phyloP scores from a whole-genome alignment of 2,113 vertebrate genomes.

The Regulus satrapa region DNA sequence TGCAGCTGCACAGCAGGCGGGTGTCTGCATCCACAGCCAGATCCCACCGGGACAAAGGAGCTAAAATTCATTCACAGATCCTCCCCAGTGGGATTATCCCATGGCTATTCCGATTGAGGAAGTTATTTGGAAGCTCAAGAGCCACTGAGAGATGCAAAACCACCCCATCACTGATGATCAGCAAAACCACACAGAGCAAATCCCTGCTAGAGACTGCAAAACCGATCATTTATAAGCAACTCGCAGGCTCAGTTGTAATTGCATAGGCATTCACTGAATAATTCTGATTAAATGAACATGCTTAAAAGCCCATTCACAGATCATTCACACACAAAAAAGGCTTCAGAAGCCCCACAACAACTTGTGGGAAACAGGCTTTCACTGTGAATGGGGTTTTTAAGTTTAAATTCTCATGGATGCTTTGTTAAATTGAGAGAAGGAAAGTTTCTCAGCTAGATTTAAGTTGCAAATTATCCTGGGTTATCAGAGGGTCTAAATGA shows the following conservation, averaged over 20 bases:
- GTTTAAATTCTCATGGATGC: not conserved
- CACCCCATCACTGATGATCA: not conserved
- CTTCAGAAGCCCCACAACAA: not conserved
- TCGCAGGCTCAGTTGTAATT: not conserved
- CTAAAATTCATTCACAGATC: not conserved
- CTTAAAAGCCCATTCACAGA: not conserved
- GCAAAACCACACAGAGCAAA: not conserved
- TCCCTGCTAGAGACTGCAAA: not conserved
- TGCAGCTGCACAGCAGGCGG: not conserved
- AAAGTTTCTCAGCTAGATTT: not conserved
- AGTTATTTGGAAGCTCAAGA: not conserved
- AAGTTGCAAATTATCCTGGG: not conserved
- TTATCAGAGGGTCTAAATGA: not conserved
- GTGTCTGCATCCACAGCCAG: not conserved
- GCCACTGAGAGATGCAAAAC: not conserved
- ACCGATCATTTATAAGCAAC: not conserved
- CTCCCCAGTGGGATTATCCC: not conserved
- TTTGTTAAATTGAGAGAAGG: not conserved
- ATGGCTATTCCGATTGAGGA: not conserved
- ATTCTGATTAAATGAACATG: conserved; percentile 3
- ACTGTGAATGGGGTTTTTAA: not conserved
- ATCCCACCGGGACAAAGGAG: not conserved
- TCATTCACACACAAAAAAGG: not conserved
- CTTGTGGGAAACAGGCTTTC: not conserved
- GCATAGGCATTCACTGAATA: not conserved